phyloP scores from a whole-genome alignment of 1,140 invertebrate genomes.

The Drosophila pruinosa region DNA sequence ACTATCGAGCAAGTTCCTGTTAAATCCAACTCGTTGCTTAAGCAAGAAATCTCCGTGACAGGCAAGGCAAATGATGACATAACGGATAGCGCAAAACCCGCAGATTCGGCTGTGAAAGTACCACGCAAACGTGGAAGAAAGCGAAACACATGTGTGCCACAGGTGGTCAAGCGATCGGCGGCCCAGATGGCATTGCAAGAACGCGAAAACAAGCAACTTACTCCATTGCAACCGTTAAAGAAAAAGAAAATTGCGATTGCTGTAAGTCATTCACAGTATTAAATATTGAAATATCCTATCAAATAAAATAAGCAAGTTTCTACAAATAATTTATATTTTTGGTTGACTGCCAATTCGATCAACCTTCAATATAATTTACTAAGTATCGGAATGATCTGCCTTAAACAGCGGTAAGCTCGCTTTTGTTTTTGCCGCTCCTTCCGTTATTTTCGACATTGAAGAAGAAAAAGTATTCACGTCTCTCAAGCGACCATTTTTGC shows the following conservation, averaged over 20 bases:
- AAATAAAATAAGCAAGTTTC: too few species aligned
- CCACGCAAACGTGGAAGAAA: slow-evolving; percentile 67
- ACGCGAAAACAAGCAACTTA: slow-evolving; percentile 65
- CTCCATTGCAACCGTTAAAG: slow-evolving; percentile 38
- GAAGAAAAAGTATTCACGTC: too few species aligned
- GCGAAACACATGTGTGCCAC: slow-evolving; percentile 66
- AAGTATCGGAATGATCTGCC: too few species aligned
- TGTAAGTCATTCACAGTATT: slow-evolving; percentile 26
- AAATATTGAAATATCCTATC: neutral
- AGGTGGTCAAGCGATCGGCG: slow-evolving; percentile 69
- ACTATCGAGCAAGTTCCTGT: neutral
- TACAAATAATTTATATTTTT: too few species aligned
- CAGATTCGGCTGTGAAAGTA: slow-evolving; percentile 2
- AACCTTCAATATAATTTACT: too few species aligned
- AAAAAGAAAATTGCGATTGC: slow-evolving; percentile 27
- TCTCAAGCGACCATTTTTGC: too few species aligned
- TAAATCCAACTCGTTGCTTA: neutral
- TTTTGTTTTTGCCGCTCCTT: too few species aligned
- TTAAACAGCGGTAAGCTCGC: too few species aligned
- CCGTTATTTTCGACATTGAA: too few species aligned
- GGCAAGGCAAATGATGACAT: neutral
- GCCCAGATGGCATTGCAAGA: slow-evolving; percentile 64
- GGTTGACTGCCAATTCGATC: too few species aligned
- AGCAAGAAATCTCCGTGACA: neutral
- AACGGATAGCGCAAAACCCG: neutral